Evolutionary conservation across 2,797 vertebrate genomes (phyloP).

Genomic region (Myotis findleyi): DNA sequence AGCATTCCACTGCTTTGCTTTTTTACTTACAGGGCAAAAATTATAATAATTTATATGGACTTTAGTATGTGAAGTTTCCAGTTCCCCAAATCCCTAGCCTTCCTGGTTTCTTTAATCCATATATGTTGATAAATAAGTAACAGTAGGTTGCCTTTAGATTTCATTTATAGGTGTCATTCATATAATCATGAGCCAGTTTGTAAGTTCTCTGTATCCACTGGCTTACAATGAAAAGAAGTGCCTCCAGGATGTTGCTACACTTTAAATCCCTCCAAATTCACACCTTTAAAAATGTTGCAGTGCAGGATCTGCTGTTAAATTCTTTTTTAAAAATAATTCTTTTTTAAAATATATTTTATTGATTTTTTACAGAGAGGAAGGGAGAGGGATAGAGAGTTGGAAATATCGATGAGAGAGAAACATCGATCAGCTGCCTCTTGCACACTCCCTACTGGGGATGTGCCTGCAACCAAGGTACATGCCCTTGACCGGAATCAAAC

Average conservation of each 20-base stretch:
- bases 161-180: constrained; percentile 42
- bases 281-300: background rate
- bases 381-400: too few species aligned
- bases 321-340: background rate
- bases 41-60: background rate
- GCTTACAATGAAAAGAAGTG: constrained; percentile 48
- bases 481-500: too few species aligned
- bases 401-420: too few species aligned
- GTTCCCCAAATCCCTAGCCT: background rate
- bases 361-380: too few species aligned
- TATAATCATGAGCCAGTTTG: constrained; percentile 50
- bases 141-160: constrained; percentile 62
- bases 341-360: too few species aligned
- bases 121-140: constrained; percentile 70
- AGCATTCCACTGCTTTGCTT: background rate
- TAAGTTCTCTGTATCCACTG: background rate
- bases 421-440: too few species aligned
- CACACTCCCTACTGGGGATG: too few species aligned
- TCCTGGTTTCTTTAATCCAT: background rate
- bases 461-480: too few species aligned
- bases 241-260: background rate
- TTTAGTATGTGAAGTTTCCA: constrained; percentile 3
- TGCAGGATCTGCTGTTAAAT: constrained; percentile 11
- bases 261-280: constrained; percentile 1
- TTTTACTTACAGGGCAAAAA: background rate